Base-by-base conservation (phyloP, 2,888 invertebrate species). In the Caenorhabditis sinica region DNA sequence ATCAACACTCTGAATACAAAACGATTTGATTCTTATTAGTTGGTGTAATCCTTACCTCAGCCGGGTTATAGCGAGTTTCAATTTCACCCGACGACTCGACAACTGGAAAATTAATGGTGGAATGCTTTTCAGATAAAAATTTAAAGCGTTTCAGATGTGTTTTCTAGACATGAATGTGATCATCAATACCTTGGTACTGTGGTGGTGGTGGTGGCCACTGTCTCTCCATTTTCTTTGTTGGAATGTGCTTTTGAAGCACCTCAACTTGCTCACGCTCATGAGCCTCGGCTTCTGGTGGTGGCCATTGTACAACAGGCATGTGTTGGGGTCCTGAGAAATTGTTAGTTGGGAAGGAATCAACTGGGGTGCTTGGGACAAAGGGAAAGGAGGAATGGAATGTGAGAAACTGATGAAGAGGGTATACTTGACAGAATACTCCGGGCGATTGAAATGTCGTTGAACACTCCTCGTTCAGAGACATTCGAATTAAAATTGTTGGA, bases 231-330 rank as follows among this genome's bases (percentile, higher is more conserved):
- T 86, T 89, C 77, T 86, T 89, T 28, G 87, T 84, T 13, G 90
- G 90, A 63, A 90, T 86, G 58, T 91, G 90, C 80, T 89, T 91
- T 58, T 87, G 86, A 9, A 89, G 83, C 71, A 89, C 86, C 71
- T 91, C 88, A 40, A 91, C 87, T 49, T 88, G 86, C 82, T 91
- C 88, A 66, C 88, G 85, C 75, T 89, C 87, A 63, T 87, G 85
- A 65, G 83, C 86, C 83, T 91, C 91, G 40, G 88, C 86, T 66
- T 92, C 92, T n/a, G 89, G 87, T 63, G 92, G 92, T 15, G 92
- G 92, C 92, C 92, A 92, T 74, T 92, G 91, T 15, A 91, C 89
- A 28, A 84, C 85, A 23, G 87, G 83, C 89, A 90, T 88, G 81
- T 88, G 88, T 53, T 89, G 89, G 20, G 85, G 86, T 60, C 85